A percentile compares a stretch with the other conserved stretches of the same genome.
Conservation (phyloP, 2,797 vertebrate species). For the Lepidocolaptes lacrymiger region DNA sequence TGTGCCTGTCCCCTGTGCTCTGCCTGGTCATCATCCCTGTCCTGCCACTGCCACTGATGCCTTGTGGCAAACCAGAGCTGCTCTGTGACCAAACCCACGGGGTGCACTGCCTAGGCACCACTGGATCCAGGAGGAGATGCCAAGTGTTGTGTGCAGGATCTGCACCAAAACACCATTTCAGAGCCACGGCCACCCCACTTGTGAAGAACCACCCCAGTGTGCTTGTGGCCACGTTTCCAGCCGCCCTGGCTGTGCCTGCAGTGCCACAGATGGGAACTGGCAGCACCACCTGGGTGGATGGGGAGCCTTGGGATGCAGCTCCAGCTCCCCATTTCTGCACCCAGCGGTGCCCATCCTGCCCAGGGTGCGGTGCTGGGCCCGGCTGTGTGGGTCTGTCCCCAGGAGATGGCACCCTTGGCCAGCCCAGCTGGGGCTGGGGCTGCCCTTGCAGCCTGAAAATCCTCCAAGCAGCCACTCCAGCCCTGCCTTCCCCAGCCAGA, state of each 20-base stretch:
- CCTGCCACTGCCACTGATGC: accelerated
- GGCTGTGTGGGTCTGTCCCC: neutral
- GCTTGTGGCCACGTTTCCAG: accelerated
- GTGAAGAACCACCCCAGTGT: accelerated
- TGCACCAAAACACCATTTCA: accelerated
- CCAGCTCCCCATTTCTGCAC: neutral
- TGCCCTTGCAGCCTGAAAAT: neutral
- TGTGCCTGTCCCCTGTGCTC: accelerated
- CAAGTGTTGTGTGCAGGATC: accelerated
- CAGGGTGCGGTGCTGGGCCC: accelerated
- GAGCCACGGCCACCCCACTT: accelerated
- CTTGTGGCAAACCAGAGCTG: neutral
- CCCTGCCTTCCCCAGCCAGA: accelerated
- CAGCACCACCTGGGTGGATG: accelerated
- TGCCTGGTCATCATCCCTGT: accelerated
- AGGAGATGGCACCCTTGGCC: constrained; percentile 58
- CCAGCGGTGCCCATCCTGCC: neutral
- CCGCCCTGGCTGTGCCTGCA: neutral
- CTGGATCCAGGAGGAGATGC: accelerated
- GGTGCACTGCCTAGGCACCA: accelerated
- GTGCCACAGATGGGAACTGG: accelerated
- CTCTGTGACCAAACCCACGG: accelerated
- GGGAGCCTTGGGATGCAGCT: neutral
- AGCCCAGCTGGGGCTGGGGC: neutral
- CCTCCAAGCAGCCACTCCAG: accelerated